Conservation (phyloP, 2,888 invertebrate genomes). For the Alsophila aescularia region DNA sequence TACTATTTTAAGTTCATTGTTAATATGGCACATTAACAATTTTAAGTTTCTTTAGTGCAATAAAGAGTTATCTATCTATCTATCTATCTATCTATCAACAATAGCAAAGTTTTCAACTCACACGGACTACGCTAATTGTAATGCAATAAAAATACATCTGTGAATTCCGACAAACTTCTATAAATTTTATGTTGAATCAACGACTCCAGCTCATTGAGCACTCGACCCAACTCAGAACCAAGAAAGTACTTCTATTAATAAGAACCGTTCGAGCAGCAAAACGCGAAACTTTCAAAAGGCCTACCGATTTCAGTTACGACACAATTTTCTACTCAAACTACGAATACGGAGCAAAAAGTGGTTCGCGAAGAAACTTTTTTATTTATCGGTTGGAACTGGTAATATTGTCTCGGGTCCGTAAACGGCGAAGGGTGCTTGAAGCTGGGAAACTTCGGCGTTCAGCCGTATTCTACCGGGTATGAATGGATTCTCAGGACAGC, state of each 20-base stretch:
- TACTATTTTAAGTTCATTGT: too few species aligned
- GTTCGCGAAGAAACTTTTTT: slow-evolving; percentile 35
- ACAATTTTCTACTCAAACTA: slow-evolving; percentile 41
- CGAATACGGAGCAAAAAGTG: slow-evolving; percentile 29
- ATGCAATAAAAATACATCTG: neutral
- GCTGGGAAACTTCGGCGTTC: slow-evolving; percentile 15
- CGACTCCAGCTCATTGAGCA: slow-evolving; percentile 12
- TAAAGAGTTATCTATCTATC: too few species aligned
- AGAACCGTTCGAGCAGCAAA: slow-evolving; percentile 1
- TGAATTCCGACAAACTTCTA: slow-evolving; percentile 1
- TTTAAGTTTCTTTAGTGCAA: too few species aligned
- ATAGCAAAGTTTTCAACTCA: too few species aligned
- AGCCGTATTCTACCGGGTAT: slow-evolving; percentile 21
- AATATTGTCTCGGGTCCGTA: slow-evolving; percentile 32
- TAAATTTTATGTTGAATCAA: slow-evolving; percentile 19
- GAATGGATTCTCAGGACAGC: slow-evolving; percentile 11
- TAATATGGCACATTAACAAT: too few species aligned
- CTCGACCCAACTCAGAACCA: neutral
- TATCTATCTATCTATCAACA: too few species aligned
- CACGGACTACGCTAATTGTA: too few species aligned
- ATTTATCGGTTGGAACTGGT: slow-evolving; percentile 35
- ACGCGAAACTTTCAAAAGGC: slow-evolving; percentile 16
- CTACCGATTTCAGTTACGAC: slow-evolving; percentile 28
- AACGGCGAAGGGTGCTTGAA: slow-evolving; percentile 14
- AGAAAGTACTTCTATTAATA: neutral